These are phyloP conservation scores for Xylota sylvarum DNA, from an alignment of 2,888 invertebrate species.

Conservation along the genomic window DNA sequence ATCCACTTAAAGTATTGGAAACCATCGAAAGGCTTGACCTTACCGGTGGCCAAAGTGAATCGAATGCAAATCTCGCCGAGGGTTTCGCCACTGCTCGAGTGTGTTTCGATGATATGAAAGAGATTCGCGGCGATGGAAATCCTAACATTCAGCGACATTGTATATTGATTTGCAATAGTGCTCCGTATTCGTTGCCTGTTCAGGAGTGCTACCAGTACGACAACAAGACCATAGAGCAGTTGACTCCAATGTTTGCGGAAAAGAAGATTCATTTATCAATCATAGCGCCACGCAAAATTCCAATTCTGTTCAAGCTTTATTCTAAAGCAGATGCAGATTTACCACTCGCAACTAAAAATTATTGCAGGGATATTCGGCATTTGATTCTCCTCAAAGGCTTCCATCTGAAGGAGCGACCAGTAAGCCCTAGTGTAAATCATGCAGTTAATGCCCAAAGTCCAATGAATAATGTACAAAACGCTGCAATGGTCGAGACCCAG, in stretches of 20 bases:
- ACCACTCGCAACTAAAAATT: conserved; percentile 93
- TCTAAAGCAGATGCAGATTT: conserved; percentile 96
- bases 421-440: conserved; percentile 86
- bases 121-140: conserved; percentile 84
- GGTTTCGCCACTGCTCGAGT: conserved; percentile 94
- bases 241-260: conserved; percentile 92
- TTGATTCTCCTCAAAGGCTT: conserved; percentile 91
- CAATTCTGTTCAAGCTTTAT: conserved; percentile 93
- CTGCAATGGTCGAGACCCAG: conserved; percentile 70
- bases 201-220: conserved; percentile 90
- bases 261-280: conserved; percentile 94
- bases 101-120: conserved; percentile 94
- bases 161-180: conserved; percentile 93
- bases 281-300: conserved; percentile 94
- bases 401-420: conserved; percentile 89
- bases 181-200: conserved; percentile 95
- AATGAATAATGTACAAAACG: conserved; percentile 72
- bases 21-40: conserved; percentile 94
- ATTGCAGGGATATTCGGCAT: conserved; percentile 94
- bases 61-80: conserved; percentile 94
- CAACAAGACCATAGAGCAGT: conserved; percentile 93
- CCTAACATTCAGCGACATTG: conserved; percentile 84
- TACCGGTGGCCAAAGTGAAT: conserved; percentile 95
- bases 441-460: conserved; percentile 75
- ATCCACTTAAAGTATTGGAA: conserved; percentile 91